Base-by-base conservation (phyloP, 2,113 vertebrate species). In the Sapayoa aenigma region DNA sequence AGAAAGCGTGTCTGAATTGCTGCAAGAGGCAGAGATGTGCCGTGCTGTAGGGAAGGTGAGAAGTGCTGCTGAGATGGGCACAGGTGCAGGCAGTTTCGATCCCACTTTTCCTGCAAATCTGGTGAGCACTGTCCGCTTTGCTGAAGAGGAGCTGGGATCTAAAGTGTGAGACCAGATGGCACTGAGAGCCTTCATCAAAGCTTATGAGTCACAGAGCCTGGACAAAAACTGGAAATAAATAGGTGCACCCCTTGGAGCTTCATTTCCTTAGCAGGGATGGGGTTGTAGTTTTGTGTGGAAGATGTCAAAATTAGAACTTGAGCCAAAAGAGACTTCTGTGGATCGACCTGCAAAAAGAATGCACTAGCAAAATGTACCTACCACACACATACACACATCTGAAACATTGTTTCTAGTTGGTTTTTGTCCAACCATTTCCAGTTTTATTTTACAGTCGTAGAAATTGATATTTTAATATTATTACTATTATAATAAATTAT, bases 221-320 rank as follows among this genome's bases (percentile, higher is more conserved):
- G 80, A 27, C 56, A 81, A 31, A 74, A 71, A 6, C 41, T 55
- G 42, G 41, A 30, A 69, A 49, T 33, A 84, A 66, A 44, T 4
- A 84, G 15, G 11, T 39, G 31, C 81, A 56, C 89, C 93, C 93
- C 89, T 68, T 66, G 91, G 76, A 82, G 89, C 41, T 91, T 90
- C 44, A 94, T 95, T 95, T 95, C 94, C 95, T 87, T 79, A 66
- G 78, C 77, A 62, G 41, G 91, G 41, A 86, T 77, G 84, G 84
- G 74, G 59, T 28, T 66, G 83, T 19, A 31, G 39, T 28, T 86
- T 47, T 46, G 27, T 11, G 20, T 39, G 37, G 41, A 89, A 75
- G 23, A 67, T 44, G 46, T 59, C 42, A 49, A 72, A 91, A 87
- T 49, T 13, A 21, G 30, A 46, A 53, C 11, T 35, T 63, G 18